These are phyloP conservation scores for Melieria omissa DNA, from an alignment of 2,888 invertebrate genomes.

Conservation along the genomic window DNA sequence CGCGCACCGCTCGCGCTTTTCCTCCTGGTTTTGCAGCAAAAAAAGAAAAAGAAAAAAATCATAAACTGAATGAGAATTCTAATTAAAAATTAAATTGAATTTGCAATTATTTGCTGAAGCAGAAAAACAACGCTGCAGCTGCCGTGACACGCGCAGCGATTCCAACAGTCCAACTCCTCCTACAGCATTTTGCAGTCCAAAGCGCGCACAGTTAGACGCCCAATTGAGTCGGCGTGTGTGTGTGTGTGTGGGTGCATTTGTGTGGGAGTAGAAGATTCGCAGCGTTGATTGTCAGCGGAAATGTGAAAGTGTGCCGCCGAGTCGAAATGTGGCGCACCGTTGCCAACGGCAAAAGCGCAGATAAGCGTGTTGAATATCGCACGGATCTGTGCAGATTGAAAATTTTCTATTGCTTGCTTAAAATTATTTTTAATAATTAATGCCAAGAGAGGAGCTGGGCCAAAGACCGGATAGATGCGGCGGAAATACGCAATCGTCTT, in stretches of 20 bases:
- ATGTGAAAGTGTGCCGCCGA: no score
- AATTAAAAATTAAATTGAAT: slow-evolving; percentile 44
- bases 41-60: background rate
- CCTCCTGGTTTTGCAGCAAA: background rate
- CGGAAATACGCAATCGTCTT: no score
- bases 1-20: background rate
- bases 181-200: no score
- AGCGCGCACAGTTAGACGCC: no score
- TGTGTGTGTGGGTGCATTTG: background rate
- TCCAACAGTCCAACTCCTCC: no score
- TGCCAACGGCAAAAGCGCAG: no score
- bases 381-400: slow-evolving; percentile 32
- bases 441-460: slow-evolving; percentile 19
- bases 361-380: no score
- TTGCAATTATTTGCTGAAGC: slow-evolving; percentile 40
- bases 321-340: no score
- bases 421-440: slow-evolving; percentile 49
- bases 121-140: slow-evolving; percentile 2
- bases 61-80: slow-evolving; percentile 20
- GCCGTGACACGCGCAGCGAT: background rate
- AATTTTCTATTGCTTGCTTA: slow-evolving; percentile 37
- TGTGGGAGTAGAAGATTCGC: background rate
- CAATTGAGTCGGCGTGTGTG: background rate
- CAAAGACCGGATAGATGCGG: no score
- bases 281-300: no score